These are phyloP conservation scores for Torymus tubicola DNA, from an alignment of 2,888 invertebrate genomes.

Conservation along the genomic window DNA sequence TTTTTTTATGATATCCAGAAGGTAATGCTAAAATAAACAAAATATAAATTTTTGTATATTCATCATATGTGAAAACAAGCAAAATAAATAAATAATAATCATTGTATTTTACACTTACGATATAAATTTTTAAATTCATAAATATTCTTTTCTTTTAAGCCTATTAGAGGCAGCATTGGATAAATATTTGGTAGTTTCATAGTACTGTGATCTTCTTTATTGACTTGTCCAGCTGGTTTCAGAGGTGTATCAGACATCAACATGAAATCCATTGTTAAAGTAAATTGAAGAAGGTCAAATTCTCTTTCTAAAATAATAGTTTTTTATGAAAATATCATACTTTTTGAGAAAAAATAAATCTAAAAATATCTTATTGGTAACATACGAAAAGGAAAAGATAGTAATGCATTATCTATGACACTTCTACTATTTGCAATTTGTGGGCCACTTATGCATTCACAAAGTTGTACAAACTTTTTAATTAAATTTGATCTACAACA, in stretches of 20 bases:
- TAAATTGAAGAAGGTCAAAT: conserved; percentile 81
- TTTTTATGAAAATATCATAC: not conserved
- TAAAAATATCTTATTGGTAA: not conserved
- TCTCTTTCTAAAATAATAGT: conserved; percentile 77
- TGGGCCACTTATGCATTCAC: conserved; percentile 81
- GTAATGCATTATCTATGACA: conserved; percentile 80
- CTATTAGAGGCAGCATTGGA: conserved; percentile 86
- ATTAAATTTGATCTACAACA: conserved; percentile 81
- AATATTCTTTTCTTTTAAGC: conserved; percentile 81
- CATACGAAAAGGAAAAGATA: conserved; percentile 78
- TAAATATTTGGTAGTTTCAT: conserved; percentile 83
- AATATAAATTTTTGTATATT: conserved; percentile 54
- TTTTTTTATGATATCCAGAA: conserved; percentile 52
- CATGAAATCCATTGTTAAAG: conserved; percentile 82
- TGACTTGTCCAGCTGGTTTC: conserved; percentile 75
- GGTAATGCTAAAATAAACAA: conserved; percentile 53
- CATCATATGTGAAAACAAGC: conserved; percentile 1
- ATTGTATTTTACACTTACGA: conserved; percentile 80
- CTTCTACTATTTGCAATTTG: conserved; percentile 79
- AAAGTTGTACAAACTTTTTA: conserved; percentile 82
- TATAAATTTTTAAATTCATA: conserved; percentile 82
- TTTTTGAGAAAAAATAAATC: too few species aligned
- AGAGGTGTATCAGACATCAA: conserved; percentile 82
- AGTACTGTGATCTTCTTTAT: conserved; percentile 74
- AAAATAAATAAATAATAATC: conserved; percentile 44